These are phyloP conservation scores for Spilarctia lutea DNA, from an alignment of 2,888 invertebrate species.

Conservation along the genomic window DNA sequence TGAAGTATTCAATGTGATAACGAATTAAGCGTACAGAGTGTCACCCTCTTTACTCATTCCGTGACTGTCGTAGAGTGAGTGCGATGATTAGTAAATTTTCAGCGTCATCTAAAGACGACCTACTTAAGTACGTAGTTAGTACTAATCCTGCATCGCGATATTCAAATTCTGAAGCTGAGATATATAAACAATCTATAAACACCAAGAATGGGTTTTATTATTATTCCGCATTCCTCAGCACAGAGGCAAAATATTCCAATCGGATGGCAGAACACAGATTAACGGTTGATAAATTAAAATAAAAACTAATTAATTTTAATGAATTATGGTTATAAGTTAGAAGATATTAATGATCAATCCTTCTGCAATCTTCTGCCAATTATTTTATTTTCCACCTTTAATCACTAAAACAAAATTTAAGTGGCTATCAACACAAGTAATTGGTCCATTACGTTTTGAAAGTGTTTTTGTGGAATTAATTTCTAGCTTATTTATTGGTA, in stretches of 20 bases:
- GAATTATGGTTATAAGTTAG: slow-evolving; percentile 8
- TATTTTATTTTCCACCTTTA: slow-evolving; percentile 19
- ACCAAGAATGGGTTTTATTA: background rate
- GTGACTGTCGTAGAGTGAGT: background rate
- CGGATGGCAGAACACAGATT: too few relatives aligned
- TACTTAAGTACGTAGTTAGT: background rate
- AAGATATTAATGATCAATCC: slow-evolving; percentile 22
- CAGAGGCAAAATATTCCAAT: too few relatives aligned
- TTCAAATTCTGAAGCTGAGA: background rate
- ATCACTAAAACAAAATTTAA: slow-evolving; percentile 38
- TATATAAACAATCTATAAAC: background rate
- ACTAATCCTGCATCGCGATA: background rate
- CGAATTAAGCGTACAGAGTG: too few relatives aligned
- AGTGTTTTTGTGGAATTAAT: slow-evolving; percentile 26
- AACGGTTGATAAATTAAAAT: background rate
- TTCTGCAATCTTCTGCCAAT: slow-evolving; percentile 34
- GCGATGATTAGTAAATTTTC: background rate
- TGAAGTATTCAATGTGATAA: background rate
- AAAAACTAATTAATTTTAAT: slow-evolving; percentile 12
- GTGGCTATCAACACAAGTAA: slow-evolving; percentile 33
- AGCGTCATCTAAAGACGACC: background rate
- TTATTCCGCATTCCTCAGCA: too few relatives aligned
- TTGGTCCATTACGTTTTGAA: slow-evolving; percentile 30
- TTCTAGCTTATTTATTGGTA: slow-evolving; percentile 4
- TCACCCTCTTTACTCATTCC: too few relatives aligned